phyloP scores from a whole-genome alignment of 2,888 invertebrate genomes.

The Balanococcus diminutus region DNA sequence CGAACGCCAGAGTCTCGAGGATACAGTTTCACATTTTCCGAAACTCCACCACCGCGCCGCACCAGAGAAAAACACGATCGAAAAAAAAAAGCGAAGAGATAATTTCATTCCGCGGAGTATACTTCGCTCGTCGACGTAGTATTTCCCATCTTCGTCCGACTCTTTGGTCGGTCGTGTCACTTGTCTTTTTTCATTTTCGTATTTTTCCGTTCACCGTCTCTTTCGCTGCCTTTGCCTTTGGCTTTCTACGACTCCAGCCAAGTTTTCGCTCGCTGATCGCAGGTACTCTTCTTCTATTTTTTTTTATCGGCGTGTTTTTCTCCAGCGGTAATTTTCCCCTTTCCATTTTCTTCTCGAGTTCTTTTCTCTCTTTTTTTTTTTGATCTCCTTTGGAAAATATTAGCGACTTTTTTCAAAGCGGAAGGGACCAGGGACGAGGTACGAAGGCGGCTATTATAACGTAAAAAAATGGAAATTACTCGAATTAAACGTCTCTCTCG shows the following conservation, averaged over 20 bases:
- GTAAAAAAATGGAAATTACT: background rate
- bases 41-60: background rate
- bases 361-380: background rate
- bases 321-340: background rate
- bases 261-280: too few species aligned
- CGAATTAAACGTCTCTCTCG: background rate
- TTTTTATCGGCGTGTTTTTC: background rate
- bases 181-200: too few species aligned
- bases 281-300: background rate
- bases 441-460: background rate
- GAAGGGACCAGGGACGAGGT: background rate
- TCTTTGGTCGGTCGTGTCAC: background rate
- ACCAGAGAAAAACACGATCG: background rate
- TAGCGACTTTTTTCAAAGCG: background rate
- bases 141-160: background rate
- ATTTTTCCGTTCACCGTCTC: background rate
- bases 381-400: background rate
- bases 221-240: background rate
- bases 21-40: background rate
- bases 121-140: background rate
- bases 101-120: background rate
- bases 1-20: too few species aligned
- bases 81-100: background rate
- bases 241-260: background rate
- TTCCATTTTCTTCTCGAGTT: background rate